phyloP scores from a whole-genome alignment of 2,797 vertebrate species.

The Atherinosoma microstoma region DNA sequence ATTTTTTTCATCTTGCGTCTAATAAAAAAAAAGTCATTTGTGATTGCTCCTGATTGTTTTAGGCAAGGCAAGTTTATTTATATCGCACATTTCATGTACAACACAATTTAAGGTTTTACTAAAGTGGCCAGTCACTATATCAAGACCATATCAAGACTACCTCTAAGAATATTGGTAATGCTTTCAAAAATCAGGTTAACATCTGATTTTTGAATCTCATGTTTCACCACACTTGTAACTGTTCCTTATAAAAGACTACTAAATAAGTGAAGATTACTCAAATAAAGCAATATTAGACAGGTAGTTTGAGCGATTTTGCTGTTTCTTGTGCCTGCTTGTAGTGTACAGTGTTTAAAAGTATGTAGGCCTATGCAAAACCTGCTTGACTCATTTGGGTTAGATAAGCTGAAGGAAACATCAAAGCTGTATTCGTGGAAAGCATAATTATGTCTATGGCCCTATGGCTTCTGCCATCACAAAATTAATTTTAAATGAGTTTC shows the following conservation, averaged over 20 bases:
- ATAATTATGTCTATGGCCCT: background rate
- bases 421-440: background rate
- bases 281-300: background rate
- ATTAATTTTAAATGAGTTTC: background rate
- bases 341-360: background rate
- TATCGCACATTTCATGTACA: too few species aligned
- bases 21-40: background rate
- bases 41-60: background rate
- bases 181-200: background rate
- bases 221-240: background rate
- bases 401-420: background rate
- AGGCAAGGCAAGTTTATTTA: too few species aligned
- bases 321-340: background rate
- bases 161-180: background rate
- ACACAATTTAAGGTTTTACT: too few species aligned
- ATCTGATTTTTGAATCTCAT: background rate
- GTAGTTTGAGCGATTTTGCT: background rate
- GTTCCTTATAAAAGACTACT: background rate
- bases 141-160: background rate
- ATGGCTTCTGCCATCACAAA: background rate
- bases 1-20: background rate
- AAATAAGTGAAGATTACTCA: background rate
- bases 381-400: background rate
- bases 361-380: background rate
- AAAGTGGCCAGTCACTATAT: background rate